These are phyloP conservation scores for Proteles cristata DNA, from an alignment of 2,113 vertebrate species.

Conservation along the genomic window DNA sequence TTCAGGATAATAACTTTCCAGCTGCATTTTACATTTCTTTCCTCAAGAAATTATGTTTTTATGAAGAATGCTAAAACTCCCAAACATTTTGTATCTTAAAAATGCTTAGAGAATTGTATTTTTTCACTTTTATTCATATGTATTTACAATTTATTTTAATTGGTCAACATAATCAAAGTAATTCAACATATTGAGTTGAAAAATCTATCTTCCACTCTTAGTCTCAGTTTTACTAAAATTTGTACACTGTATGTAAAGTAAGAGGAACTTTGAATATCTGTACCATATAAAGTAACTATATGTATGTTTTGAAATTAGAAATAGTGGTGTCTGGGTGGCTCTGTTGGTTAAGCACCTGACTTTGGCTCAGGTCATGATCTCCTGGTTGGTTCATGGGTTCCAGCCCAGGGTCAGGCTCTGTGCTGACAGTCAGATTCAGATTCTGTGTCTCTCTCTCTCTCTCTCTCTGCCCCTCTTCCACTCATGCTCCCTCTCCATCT, in stretches of 20 bases:
- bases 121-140: neutral
- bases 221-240: constrained; percentile 23
- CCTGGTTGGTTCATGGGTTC: too few species aligned
- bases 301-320: neutral
- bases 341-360: too few species aligned
- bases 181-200: constrained; percentile 9
- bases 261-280: neutral
- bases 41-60: neutral
- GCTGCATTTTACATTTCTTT: constrained; percentile 48
- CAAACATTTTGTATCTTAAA: neutral
- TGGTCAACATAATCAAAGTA: neutral
- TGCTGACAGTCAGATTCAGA: too few species aligned
- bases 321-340: neutral
- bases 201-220: neutral
- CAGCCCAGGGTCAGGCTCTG: too few species aligned
- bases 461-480: too few species aligned
- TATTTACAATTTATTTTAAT: neutral
- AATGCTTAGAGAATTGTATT: neutral
- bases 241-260: neutral
- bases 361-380: too few species aligned
- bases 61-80: neutral
- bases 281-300: neutral
- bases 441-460: too few species aligned
- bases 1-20: constrained; percentile 44
- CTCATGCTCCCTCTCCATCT: too few species aligned